Evolutionary conservation across 2,113 vertebrate species (phyloP).

Genomic region (Miniopterus natalensis): DNA sequence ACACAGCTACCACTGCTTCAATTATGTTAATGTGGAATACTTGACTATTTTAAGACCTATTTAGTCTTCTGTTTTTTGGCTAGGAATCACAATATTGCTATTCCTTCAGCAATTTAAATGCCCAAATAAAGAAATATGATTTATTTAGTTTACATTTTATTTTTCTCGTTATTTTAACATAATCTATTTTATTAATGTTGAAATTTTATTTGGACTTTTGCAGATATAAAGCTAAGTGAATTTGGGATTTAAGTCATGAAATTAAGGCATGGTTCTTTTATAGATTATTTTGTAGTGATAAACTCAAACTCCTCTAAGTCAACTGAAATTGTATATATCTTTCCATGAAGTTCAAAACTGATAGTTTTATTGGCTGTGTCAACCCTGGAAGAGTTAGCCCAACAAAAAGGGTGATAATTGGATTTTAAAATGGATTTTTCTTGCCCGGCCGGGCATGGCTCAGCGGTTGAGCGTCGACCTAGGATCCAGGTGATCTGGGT

Average conservation of each 20-base stretch:
- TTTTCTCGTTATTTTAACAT: conserved; percentile 50
- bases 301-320: conserved; percentile 39
- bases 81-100: conserved; percentile 32
- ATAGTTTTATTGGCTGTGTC: conserved; percentile 47
- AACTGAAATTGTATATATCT: conserved; percentile 37
- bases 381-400: background rate
- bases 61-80: conserved; percentile 43
- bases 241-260: conserved; percentile 36
- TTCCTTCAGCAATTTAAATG: conserved; percentile 7
- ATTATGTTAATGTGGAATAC: conserved; percentile 72
- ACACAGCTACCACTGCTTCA: conserved; percentile 50
- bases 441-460: background rate
- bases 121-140: conserved; percentile 31
- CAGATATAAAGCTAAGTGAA: conserved; percentile 21
- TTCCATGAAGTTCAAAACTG: background rate
- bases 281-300: conserved; percentile 36
- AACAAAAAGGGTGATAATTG: background rate
- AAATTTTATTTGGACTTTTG: background rate
- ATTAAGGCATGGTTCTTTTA: background rate
- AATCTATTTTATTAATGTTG: background rate
- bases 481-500: too few relatives aligned
- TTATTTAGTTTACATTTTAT: background rate
- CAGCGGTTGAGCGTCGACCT: too few relatives aligned
- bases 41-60: conserved; percentile 71
- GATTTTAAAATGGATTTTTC: conserved; percentile 2